Evolutionary conservation across 2,797 vertebrate genomes (phyloP).

Genomic region (Pteronotus mesoamericanus): DNA sequence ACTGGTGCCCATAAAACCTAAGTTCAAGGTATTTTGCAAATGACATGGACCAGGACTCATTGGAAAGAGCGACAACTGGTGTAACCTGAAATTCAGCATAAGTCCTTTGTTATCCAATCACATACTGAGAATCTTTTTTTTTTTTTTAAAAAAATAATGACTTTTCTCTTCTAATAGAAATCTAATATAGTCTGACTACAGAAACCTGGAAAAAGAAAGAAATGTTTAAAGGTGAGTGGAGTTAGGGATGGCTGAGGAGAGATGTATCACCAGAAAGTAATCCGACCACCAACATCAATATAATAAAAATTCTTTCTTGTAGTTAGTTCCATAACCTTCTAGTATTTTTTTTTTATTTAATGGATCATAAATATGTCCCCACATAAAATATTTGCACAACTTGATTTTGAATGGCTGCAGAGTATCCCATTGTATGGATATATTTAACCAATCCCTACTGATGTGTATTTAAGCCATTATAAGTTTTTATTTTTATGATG

Average conservation of each 20-base stretch:
- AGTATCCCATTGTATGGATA: background rate
- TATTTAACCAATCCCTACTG: background rate
- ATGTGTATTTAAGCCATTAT: background rate
- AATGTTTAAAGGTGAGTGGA: background rate
- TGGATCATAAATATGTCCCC: background rate
- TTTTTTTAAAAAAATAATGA: background rate
- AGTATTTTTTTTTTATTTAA: background rate
- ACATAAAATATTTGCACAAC: background rate
- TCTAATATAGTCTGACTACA: background rate
- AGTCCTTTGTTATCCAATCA: background rate
- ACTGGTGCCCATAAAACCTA: slow-evolving; percentile 97
- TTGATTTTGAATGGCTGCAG: background rate
- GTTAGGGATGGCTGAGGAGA: background rate
- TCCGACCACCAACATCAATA: background rate
- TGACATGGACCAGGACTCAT: slow-evolving; percentile 99
- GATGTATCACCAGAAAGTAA: background rate
- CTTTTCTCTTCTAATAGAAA: slow-evolving; percentile 36
- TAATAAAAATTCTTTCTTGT: background rate
- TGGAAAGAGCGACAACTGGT: slow-evolving; percentile 97
- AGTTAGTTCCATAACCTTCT: background rate
- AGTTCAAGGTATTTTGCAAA: slow-evolving; percentile 99
- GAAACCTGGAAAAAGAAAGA: background rate
- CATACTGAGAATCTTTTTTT: background rate
- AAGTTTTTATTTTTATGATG: slow-evolving; percentile 1
- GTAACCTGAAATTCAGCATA: slow-evolving; percentile 88